phyloP scores from a whole-genome alignment of 2,113 vertebrate genomes.

The Neolamprologus fasciatus region DNA sequence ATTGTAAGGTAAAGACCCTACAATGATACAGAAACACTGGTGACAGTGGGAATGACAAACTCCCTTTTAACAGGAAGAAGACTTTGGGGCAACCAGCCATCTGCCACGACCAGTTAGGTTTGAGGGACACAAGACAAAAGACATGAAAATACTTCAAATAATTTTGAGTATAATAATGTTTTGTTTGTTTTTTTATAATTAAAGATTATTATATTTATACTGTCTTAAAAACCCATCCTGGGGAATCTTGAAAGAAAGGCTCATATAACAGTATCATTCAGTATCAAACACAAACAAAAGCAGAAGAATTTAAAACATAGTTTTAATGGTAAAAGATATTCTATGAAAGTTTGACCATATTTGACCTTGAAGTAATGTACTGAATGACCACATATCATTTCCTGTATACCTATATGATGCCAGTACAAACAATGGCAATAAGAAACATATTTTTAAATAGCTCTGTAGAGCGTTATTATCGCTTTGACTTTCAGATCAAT shows the following conservation, averaged over 20 bases:
- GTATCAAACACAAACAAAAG: background rate
- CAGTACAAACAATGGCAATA: background rate
- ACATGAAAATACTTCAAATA: background rate
- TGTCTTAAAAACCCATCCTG: background rate
- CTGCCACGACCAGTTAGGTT: rapidly evolving
- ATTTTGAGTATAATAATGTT: background rate
- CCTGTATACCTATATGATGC: background rate
- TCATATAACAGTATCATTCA: background rate
- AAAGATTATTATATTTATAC: background rate
- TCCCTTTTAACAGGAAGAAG: background rate
- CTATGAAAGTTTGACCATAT: background rate
- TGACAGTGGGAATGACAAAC: background rate
- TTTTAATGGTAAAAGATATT: background rate
- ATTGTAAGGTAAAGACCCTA: background rate
- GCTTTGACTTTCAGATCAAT: background rate
- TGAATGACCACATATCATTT: background rate
- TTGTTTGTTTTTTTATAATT: background rate
- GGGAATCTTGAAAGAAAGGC: background rate
- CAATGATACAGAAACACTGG: background rate
- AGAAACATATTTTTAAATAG: background rate
- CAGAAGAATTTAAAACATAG: background rate
- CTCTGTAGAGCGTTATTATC: background rate
- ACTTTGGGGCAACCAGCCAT: background rate
- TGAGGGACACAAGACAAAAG: background rate
- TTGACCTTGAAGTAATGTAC: background rate